Conservation (phyloP, 1,140 invertebrate genomes). For the Doryteuthis pealeii region DNA sequence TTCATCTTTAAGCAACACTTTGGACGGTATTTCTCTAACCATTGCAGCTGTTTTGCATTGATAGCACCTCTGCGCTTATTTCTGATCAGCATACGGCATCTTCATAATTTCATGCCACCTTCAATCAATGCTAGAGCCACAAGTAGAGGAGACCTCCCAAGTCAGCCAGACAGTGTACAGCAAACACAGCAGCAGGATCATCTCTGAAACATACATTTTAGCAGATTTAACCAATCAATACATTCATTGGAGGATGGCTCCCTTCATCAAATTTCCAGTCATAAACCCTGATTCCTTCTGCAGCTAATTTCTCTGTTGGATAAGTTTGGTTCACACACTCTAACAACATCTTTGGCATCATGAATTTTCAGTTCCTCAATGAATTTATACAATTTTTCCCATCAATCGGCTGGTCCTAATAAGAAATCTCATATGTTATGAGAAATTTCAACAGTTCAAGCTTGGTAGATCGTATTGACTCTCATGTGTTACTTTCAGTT, state of each 20-base stretch:
- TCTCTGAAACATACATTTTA: constrained; percentile 70
- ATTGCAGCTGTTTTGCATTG: constrained; percentile 93
- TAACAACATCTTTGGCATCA: constrained; percentile 88
- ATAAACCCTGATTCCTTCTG: constrained; percentile 81
- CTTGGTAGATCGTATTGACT: constrained; percentile 52
- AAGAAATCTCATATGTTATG: constrained; percentile 95
- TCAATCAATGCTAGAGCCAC: constrained; percentile 95
- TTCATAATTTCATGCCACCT: constrained; percentile 93
- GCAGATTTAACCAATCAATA: constrained; percentile 92
- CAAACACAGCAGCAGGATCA: constrained; percentile 83
- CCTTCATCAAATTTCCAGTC: constrained; percentile 65
- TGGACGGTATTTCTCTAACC: constrained; percentile 92
- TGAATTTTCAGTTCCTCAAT: constrained; percentile 91
- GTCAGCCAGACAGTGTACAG: constrained; percentile 95
- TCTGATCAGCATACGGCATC: constrained; percentile 94
- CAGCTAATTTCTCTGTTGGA: constrained; percentile 80
- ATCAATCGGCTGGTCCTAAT: constrained; percentile 95
- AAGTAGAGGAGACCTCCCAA: constrained; percentile 92
- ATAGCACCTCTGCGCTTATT: constrained; percentile 93
- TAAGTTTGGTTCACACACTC: constrained; percentile 97
- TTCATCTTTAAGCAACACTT: constrained; percentile 89
- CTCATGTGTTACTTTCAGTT: constrained; percentile 7
- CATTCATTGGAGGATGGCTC: constrained; percentile 62
- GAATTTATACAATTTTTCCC: constrained; percentile 85
- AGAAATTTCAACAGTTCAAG: constrained; percentile 89